phyloP scores from a whole-genome alignment of 2,113 vertebrate genomes.

The Lepus americanus region DNA sequence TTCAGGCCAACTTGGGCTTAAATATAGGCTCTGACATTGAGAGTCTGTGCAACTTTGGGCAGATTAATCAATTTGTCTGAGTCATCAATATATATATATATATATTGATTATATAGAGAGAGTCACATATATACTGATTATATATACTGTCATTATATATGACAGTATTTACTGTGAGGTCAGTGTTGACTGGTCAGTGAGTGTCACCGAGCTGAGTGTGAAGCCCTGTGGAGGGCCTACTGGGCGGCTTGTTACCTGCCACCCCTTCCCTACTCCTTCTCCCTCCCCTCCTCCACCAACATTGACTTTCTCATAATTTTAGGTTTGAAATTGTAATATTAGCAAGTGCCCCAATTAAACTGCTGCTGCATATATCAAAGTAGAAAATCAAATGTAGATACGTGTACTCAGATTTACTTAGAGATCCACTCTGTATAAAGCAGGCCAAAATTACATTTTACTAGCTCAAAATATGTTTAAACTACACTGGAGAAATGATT shows the following conservation, averaged over 20 bases:
- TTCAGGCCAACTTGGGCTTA: background rate
- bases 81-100: background rate
- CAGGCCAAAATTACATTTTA: background rate
- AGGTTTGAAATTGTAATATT: conserved; percentile 51
- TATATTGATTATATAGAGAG: background rate
- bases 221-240: background rate
- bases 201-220: background rate
- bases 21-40: background rate
- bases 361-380: background rate
- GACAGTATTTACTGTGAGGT: background rate
- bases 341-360: background rate
- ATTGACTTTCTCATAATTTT: background rate
- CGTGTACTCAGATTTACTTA: background rate
- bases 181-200: background rate
- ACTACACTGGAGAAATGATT: background rate
- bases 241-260: background rate
- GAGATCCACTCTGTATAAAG: background rate
- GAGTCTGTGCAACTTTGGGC: background rate
- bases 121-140: background rate
- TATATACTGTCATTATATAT: background rate
- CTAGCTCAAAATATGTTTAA: background rate
- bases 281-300: background rate
- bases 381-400: conserved; percentile 5
- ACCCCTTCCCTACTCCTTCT: background rate
- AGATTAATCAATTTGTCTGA: background rate